Base-by-base conservation (phyloP, 2,113 vertebrate species). In the Aleadryas rufinucha region DNA sequence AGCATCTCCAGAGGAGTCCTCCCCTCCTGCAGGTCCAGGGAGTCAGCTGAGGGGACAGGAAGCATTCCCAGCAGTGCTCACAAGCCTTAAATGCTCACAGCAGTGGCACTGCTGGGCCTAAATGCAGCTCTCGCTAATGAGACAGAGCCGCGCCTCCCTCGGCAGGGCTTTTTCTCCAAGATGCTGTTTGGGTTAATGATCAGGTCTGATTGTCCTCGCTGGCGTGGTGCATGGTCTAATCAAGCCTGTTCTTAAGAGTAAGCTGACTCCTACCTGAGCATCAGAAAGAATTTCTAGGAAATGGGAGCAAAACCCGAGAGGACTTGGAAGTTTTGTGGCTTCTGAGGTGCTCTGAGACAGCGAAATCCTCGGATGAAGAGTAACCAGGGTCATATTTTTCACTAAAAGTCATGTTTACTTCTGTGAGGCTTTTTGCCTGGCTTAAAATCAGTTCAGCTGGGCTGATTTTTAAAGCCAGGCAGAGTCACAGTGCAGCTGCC, bases 291-390 rank as follows among this genome's bases (percentile, higher is more conserved):
- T 66, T 89, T 85, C 20, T 33, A 37, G 44, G 37, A 75, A 71
- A 49, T 0, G 10, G 44, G 57, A 76, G 53, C 11, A 76, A 76
- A 72, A 64, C 10, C 30, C 30, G 39, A 77, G 35, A 19, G 13
- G 30, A 3, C 11, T 56, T 13, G 2, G 7, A 21, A 7, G 31
- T 65, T 61, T 49, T 52, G 21, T 41, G 69, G 11, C 70, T 86
- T 77, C 30, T 1, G 19, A 72, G 68, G 33, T 35, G 27, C 2
- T 3, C 21, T 42, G 49, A 63, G 64, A 35, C n/a, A 53, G 30
- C 0, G 0, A 57, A 77, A 65, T 27, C n/a, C 69, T 61, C 26
- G 16, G 26, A 6, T 9, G 39, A 27, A 0, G 10, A 61, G 11
- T 18, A 63, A 6, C 35, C 35, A 27, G 39, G 42, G 27, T 63